phyloP scores from a whole-genome alignment of 1,140 invertebrate genomes.

The Euwallacea fornicatus region DNA sequence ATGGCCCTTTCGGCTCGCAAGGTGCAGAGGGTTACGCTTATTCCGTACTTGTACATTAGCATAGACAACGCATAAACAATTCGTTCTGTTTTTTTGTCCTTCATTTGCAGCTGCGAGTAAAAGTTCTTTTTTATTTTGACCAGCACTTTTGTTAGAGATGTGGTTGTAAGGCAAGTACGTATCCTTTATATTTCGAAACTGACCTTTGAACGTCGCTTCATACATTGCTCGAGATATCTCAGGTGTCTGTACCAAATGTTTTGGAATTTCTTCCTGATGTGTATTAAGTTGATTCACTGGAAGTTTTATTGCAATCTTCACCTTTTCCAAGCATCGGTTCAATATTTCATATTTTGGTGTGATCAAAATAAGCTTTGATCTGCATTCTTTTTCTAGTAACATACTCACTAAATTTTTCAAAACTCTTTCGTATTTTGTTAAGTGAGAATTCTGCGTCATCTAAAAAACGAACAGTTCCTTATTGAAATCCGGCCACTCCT shows the following conservation, averaged over 20 bases:
- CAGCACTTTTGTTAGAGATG: neutral
- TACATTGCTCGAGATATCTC: neutral
- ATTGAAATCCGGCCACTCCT: neutral
- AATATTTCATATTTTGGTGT: neutral
- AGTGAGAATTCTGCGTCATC: neutral
- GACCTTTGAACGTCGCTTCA: neutral
- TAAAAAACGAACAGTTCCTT: neutral
- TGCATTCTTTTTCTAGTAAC: neutral
- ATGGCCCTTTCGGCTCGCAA: neutral
- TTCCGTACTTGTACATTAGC: neutral
- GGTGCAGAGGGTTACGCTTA: conserved; percentile 3
- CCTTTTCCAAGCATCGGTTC: neutral
- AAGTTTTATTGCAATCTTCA: neutral
- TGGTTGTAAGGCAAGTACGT: neutral
- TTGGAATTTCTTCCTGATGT: neutral
- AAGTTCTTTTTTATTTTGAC: neutral
- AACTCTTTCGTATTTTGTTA: neutral
- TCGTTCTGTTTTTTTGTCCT: neutral
- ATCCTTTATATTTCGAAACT: neutral
- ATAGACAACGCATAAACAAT: neutral
- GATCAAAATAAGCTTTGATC: neutral
- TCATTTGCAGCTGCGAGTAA: neutral
- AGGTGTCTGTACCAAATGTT: neutral
- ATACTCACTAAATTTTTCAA: neutral
- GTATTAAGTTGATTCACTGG: neutral